Percentiles rank a stretch among this genome's conserved stretches.
Evolutionary conservation across 1,140 invertebrate genomes (phyloP).

Genomic region (Araneus ventricosus): DNA sequence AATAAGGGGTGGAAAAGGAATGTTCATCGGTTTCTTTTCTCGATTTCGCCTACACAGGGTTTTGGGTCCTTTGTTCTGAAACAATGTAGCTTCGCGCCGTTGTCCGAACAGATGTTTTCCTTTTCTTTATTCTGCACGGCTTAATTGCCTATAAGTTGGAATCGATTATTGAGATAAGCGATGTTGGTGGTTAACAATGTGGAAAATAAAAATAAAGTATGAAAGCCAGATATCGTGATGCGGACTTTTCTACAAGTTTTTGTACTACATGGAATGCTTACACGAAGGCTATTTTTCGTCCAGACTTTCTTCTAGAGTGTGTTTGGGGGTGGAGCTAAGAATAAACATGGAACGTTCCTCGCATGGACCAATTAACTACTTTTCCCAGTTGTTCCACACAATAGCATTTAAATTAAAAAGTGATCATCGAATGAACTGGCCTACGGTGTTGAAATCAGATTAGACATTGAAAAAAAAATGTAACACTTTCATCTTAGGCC

Average conservation of each 20-base stretch:
- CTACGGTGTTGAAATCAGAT: too few relatives aligned
- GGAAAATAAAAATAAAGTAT: not conserved
- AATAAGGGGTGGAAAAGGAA: not conserved
- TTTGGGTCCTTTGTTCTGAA: constrained; percentile 19
- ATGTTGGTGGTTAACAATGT: not conserved
- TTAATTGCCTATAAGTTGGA: not conserved
- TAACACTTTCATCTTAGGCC: too few relatives aligned
- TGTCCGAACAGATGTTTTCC: not conserved
- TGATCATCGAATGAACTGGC: too few relatives aligned
- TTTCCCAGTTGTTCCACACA: too few relatives aligned
- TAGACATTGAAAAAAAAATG: too few relatives aligned
- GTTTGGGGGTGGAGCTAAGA: too few relatives aligned
- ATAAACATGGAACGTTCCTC: too few relatives aligned
- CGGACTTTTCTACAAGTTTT: not conserved
- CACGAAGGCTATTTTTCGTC: not conserved
- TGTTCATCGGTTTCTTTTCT: constrained; percentile 2
- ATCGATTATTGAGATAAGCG: not conserved
- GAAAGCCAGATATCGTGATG: not conserved
- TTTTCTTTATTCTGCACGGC: not conserved
- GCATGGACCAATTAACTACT: too few relatives aligned
- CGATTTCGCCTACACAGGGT: not conserved
- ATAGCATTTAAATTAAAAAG: too few relatives aligned
- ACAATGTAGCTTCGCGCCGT: not conserved
- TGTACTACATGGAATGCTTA: not conserved
- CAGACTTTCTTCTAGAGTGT: too few relatives aligned